Percentiles rank a stretch among this genome's conserved stretches.
These are phyloP conservation scores for Drosophila multiciliata DNA, from an alignment of 2,888 invertebrate species.

Conservation along the genomic window DNA sequence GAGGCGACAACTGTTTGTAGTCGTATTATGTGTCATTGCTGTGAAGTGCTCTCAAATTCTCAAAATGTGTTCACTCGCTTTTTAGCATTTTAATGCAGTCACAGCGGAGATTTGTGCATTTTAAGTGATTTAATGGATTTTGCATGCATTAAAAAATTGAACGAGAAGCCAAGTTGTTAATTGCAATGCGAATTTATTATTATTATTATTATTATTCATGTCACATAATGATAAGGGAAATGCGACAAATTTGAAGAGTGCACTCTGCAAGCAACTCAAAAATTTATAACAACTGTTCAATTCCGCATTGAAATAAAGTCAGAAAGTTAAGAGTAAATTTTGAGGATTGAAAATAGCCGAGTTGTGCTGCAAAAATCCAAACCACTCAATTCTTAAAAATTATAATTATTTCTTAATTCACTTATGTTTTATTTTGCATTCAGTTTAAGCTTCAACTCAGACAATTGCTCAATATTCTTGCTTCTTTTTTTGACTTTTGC, in stretches of 20 bases:
- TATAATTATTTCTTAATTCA: background rate
- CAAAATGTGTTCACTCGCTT: slow-evolving; percentile 24
- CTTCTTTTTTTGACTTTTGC: slow-evolving; percentile 18
- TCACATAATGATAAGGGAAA: slow-evolving; percentile 48
- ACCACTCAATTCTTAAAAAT: no score
- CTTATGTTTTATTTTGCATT: background rate
- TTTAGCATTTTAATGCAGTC: slow-evolving; percentile 53
- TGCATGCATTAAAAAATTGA: slow-evolving; percentile 67
- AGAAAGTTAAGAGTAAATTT: slow-evolving; percentile 17
- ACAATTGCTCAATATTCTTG: slow-evolving; percentile 11
- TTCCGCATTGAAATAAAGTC: slow-evolving; percentile 2
- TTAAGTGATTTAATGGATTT: slow-evolving; percentile 81
- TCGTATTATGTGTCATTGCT: slow-evolving; percentile 76
- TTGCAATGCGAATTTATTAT: slow-evolving; percentile 72
- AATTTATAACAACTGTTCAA: slow-evolving; percentile 9
- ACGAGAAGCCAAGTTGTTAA: slow-evolving; percentile 67
- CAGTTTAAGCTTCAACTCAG: background rate
- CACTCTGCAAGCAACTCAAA: slow-evolving; percentile 15
- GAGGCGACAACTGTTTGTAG: slow-evolving; percentile 69
- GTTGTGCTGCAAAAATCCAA: background rate
- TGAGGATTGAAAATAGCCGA: background rate
- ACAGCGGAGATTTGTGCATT: slow-evolving; percentile 42
- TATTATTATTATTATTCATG: slow-evolving; percentile 36
- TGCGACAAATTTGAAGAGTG: slow-evolving; percentile 56
- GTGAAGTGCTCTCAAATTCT: slow-evolving; percentile 70